Evolutionary conservation across 2,113 vertebrate species (phyloP), one percentile per base, ranked within the genome.

Genomic region (Serilophus lunatus): DNA sequence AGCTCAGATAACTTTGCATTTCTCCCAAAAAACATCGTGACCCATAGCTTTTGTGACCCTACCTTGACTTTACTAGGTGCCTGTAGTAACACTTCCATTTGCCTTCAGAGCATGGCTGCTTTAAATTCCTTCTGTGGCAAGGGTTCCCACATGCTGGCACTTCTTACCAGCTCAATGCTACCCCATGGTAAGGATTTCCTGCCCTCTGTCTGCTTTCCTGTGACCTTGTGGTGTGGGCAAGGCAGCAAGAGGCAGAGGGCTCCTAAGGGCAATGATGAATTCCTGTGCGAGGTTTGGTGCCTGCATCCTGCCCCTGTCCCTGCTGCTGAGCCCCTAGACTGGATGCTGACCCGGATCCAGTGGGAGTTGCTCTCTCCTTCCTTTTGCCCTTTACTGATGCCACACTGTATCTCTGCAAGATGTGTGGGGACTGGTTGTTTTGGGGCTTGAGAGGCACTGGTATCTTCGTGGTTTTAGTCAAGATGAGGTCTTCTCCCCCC

Each of bases 271-370:
- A 40, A 4, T 7, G 16, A 9, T 59, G 9, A 59, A 42, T 69
- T 84, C 50, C 40, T 3, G 1, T 7, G 2, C 16, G 15, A 35
- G 24, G 15, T 74, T 57, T 57, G 42, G 56, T 84, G 40, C 36
- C 11, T 28, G 25, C 1, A 2, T 74, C 35, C 25, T 38, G 29
- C 28, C 22, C 1, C 1, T 65, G 7, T 23, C 0, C 4, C 56
- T 3, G 7, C 78, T 69, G 50, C 50, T 35, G 71, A 33, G 25
- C 10, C 38, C 38, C 22, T 1, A 6, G 36, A 31, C 74, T 23
- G 24, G 38, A 8, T 16, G 45, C 56, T 82, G 86, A 31, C 9
- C 47, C 22, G 35, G 4, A 7, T 54, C 23, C 2, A 0, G n/a
- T 35, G 38, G 44, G 80, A 59, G 56, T 9, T 82, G 35, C n/a